phyloP scores from a whole-genome alignment of 2,888 invertebrate species.

The Lysandra coridon region DNA sequence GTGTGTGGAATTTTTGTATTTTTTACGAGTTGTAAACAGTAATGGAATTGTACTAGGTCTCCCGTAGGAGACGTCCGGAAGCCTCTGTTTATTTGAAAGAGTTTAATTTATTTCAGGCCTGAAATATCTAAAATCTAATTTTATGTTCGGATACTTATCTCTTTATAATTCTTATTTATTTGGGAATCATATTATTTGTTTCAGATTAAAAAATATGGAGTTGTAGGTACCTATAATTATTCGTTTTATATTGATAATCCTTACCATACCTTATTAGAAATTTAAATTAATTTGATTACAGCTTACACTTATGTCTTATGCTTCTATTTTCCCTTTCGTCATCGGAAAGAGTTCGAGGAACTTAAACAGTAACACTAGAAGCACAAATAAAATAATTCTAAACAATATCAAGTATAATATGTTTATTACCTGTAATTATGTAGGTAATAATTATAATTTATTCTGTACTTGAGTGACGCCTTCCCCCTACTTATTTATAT shows the following conservation, averaged over 20 bases:
- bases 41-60: slow-evolving; percentile 17
- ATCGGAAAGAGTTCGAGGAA: neutral
- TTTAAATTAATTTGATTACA: too few species aligned
- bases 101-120: too few species aligned
- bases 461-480: slow-evolving; percentile 23
- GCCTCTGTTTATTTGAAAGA: too few species aligned
- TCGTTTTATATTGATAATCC: too few species aligned
- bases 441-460: slow-evolving; percentile 16
- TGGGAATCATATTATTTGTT: too few species aligned
- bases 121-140: too few species aligned
- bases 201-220: too few species aligned
- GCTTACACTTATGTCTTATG: too few species aligned
- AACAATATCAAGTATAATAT: slow-evolving; percentile 22
- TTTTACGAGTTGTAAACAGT: slow-evolving; percentile 10
- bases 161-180: too few species aligned
- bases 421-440: slow-evolving; percentile 15
- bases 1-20: slow-evolving; percentile 27
- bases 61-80: neutral
- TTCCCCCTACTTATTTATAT: slow-evolving; percentile 7
- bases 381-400: neutral
- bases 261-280: too few species aligned
- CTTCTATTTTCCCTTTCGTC: neutral
- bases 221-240: too few species aligned
- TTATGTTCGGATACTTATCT: too few species aligned
- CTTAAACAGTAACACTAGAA: neutral